Conservation (phyloP, 92 coral and sea anemone genomes). For the Isaurus tuberculatus region DNA sequence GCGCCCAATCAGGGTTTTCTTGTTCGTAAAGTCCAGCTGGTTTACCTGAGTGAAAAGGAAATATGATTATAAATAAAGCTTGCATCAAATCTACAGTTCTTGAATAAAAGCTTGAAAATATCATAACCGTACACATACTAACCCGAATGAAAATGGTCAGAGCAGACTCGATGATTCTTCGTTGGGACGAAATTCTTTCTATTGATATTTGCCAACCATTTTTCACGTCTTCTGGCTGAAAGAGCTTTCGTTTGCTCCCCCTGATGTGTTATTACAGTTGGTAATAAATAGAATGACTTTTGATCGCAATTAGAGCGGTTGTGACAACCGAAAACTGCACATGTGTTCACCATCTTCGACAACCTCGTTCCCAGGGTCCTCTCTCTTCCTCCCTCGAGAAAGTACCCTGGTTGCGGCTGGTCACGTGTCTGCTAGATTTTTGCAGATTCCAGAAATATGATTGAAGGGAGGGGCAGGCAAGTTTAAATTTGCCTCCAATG, state of each 20-base stretch:
- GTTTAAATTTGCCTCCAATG: too few species aligned
- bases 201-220: conserved; percentile 14
- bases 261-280: conserved; percentile 8
- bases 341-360: conserved; percentile 1
- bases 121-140: neutral
- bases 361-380: too few species aligned
- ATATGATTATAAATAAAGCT: conserved; percentile 6
- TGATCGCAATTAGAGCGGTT: conserved; percentile 17
- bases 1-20: conserved; percentile 18
- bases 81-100: neutral
- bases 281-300: conserved; percentile 10
- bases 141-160: conserved; percentile 8
- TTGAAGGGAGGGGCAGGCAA: too few species aligned
- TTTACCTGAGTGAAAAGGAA: conserved; percentile 12
- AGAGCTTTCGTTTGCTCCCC: conserved; percentile 11
- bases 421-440: too few species aligned
- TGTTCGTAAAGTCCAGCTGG: neutral
- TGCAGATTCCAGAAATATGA: too few species aligned
- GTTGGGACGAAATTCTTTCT: conserved; percentile 3
- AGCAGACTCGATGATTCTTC: conserved; percentile 6
- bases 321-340: conserved; percentile 14
- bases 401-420: too few species aligned
- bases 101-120: conserved; percentile 7
- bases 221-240: conserved; percentile 5
- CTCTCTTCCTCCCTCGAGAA: too few species aligned